Base-by-base conservation (phyloP, 2,888 invertebrate species). In the Idaea straminata region DNA sequence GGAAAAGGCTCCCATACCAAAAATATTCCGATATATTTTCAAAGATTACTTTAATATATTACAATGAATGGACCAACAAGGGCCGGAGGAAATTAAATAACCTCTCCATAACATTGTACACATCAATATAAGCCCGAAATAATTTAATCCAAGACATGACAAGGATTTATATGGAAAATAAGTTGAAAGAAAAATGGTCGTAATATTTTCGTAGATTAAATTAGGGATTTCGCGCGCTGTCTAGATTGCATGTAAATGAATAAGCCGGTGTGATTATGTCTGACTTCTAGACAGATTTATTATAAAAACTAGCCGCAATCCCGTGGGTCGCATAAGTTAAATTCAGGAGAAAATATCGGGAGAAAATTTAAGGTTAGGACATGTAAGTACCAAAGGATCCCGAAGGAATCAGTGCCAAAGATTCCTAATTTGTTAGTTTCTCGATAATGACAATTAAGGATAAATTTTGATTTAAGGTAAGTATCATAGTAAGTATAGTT, bases 81-180 rank as follows among this genome's bases (percentile, higher is more conserved):
- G 47, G 5, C 47, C 47, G 74, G 74, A 74, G 69, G 72, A 74
- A 64, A 65, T 72, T 65, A 74, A 72, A 72, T 74, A 69, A 72
- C 64, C 62, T 58, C 62, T 58, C 72, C 47, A 61, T 66, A 59
- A 67, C 67, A 70, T 66, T 65, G 74, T 61, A 74, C 71, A 74
- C 67, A 74, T 68, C 75, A 68, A 75, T 73, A 74, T 60, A 75
- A 69, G 75, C 66, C 64, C 63, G 73, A 75, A 75, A 75, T 73
- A 73, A 73, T 59, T 15, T 25, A 25, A 59, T 25, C 25, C 16
- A 15, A 15, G 15, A 59, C 16, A 25, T 47, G 47, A 47, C 47
- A 47, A 47, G 47, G 47, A 65, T 73, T 71, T 71, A 61, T 61
- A 36, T 25, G 61, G 10, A 47, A 64, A 35, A 61, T 36, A 66